Percentiles rank a stretch among this genome's conserved stretches.
These are phyloP conservation scores for Himalopsyche anomala DNA, from an alignment of 2,888 invertebrate species.

Conservation along the genomic window DNA sequence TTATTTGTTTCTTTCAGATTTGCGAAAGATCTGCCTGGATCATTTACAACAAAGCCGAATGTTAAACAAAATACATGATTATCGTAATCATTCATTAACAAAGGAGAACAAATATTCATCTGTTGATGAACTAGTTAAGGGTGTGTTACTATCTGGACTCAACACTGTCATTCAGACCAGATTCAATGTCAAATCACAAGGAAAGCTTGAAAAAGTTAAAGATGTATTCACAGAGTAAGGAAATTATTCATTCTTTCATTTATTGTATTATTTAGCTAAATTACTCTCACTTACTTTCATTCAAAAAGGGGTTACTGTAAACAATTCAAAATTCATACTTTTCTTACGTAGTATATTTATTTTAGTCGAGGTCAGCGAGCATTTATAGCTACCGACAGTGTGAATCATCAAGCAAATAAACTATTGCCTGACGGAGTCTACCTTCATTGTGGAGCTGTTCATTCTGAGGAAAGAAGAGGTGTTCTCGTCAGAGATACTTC, in stretches of 20 bases:
- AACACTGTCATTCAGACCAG: slow-evolving; percentile 76
- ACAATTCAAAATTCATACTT: background rate
- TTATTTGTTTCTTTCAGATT: slow-evolving; percentile 70
- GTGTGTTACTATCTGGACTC: slow-evolving; percentile 78
- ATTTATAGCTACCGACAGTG: slow-evolving; percentile 80
- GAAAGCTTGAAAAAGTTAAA: slow-evolving; percentile 73
- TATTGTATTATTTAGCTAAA: slow-evolving; percentile 1
- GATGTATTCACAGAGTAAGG: slow-evolving; percentile 77
- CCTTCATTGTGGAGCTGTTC: slow-evolving; percentile 78
- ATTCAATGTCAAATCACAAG: slow-evolving; percentile 75
- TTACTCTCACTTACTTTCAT: too few relatives aligned
- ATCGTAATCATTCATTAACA: slow-evolving; percentile 67
- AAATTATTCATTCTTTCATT: background rate
- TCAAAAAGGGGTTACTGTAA: too few relatives aligned
- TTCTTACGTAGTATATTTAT: slow-evolving; percentile 3
- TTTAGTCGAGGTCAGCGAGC: slow-evolving; percentile 77
- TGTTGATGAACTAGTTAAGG: slow-evolving; percentile 78
- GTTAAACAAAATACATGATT: slow-evolving; percentile 66
- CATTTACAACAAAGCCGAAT: slow-evolving; percentile 75
- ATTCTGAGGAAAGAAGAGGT: slow-evolving; percentile 76
- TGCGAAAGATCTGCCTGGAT: slow-evolving; percentile 76
- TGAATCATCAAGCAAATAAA: slow-evolving; percentile 76
- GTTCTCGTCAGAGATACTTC: slow-evolving; percentile 78
- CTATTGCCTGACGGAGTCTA: slow-evolving; percentile 73
- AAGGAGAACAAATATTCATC: slow-evolving; percentile 75